Percentiles rank a stretch among this genome's conserved stretches.
These are phyloP conservation scores for Lates calcarifer DNA, from an alignment of 2,113 vertebrate genomes.

Conservation along the genomic window DNA sequence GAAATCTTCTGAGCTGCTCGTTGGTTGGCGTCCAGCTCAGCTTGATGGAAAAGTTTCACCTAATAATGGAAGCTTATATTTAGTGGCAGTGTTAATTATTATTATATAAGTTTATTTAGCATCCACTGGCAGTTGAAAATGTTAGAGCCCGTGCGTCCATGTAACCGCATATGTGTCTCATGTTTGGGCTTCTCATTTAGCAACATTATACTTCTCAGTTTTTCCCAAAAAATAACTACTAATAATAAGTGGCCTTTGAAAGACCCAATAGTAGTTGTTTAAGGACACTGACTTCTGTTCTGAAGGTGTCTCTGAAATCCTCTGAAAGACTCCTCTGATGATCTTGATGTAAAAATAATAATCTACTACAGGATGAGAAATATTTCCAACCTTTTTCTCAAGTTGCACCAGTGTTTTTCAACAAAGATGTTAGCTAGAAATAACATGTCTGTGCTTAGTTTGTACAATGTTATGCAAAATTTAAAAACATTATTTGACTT, in stretches of 20 bases:
- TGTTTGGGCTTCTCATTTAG: not conserved
- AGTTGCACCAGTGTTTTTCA: not conserved
- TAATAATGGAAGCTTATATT: slow-evolving; percentile 61
- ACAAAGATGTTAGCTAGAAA: not conserved
- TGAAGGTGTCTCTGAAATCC: not conserved
- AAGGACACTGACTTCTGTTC: not conserved
- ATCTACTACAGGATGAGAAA: not conserved
- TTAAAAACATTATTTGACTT: not conserved
- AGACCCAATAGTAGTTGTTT: not conserved
- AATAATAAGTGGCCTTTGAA: not conserved
- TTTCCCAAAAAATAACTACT: not conserved
- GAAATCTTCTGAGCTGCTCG: slow-evolving; percentile 68
- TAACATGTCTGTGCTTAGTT: not conserved
- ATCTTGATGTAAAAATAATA: not conserved
- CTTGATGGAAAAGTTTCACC: slow-evolving; percentile 64
- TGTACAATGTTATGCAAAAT: not conserved
- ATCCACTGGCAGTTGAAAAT: not conserved
- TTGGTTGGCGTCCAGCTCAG: slow-evolving; percentile 62
- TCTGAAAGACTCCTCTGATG: not conserved
- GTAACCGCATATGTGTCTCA: not conserved
- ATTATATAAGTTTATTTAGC: slow-evolving; percentile 21
- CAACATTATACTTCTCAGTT: not conserved
- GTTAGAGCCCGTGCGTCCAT: not conserved
- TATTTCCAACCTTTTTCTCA: not conserved
- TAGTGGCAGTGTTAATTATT: slow-evolving; percentile 24